Evolutionary conservation across 1,140 invertebrate genomes (phyloP).

Genomic region (Chrysopa pallens): DNA sequence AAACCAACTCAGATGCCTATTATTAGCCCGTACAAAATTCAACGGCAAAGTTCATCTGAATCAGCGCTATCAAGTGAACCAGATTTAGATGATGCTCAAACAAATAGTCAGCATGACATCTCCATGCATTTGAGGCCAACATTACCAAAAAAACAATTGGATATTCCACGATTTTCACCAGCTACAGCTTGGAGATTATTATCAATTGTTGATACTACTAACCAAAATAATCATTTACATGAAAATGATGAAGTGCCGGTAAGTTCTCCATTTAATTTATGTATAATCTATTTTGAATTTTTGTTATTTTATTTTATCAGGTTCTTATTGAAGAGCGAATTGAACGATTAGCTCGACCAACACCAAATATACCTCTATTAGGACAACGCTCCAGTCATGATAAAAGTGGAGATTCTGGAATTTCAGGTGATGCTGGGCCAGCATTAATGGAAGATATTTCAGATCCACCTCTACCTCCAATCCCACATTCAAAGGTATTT

Average conservation of each 20-base stretch:
- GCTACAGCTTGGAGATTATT: constrained; percentile 64
- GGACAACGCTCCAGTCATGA: constrained; percentile 29
- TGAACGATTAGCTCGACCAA: constrained; percentile 27
- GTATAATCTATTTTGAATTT: too few relatives aligned
- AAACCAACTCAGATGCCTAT: constrained; percentile 1
- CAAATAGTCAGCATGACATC: constrained; percentile 31
- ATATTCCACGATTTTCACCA: constrained; percentile 62
- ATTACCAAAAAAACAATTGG: constrained; percentile 52
- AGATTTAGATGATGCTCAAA: constrained; percentile 19
- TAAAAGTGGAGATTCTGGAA: constrained; percentile 62
- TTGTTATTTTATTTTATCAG: constrained; percentile 6
- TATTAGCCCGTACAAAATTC: background rate
- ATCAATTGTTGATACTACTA: constrained; percentile 21
- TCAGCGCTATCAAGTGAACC: constrained; percentile 31
- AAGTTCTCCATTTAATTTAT: background rate
- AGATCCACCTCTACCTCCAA: constrained; percentile 22
- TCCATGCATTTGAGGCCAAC: constrained; percentile 54
- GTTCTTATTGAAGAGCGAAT: constrained; percentile 32
- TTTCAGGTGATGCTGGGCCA: constrained; percentile 39
- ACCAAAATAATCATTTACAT: constrained; percentile 5
- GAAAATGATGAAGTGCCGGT: constrained; percentile 12
- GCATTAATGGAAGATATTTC: constrained; percentile 11
- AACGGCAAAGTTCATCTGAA: constrained; percentile 25
- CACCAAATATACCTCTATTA: constrained; percentile 25
- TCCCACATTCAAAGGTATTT: background rate